Base-by-base conservation (phyloP, 1,140 invertebrate species). In the Drosophila melanica region DNA sequence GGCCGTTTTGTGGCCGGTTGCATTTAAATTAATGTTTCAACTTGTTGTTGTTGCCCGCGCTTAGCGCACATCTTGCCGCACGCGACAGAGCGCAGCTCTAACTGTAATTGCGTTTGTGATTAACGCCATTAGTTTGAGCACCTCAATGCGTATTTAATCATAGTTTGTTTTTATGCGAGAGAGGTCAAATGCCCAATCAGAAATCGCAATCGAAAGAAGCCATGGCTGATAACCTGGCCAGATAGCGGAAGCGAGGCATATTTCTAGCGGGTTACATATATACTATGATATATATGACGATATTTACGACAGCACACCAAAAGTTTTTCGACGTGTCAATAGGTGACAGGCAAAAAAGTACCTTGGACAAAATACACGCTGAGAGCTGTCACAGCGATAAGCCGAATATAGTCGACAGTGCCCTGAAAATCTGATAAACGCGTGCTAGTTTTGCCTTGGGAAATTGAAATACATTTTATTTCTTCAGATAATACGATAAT, bases 281-380 rank as follows among this genome's bases (percentile, higher is more conserved):
- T n/a, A n/a, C n/a, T n/a, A n/a, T n/a, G n/a, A n/a, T n/a, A n/a
- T n/a, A n/a, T n/a, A n/a, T n/a, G n/a, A n/a, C n/a, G n/a, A n/a
- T n/a, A n/a, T n/a, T n/a, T n/a, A n/a, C n/a, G n/a, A n/a, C 12
- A 51, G 45, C 20, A 7, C 39, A 53, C 30, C 48, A 55, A 66
- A 72, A 72, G 66, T 72, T 67, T 66, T 45, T 7, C 12, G 45
- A 72, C 45, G 30, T 51, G 65, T 68, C 58, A 69, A 60, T 60
- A 37, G 58, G 37, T 72, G 69, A 53, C 62, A 72, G 54, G 18
- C 18, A 14, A 8, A 18, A 11, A 11, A n/a, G 45, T 58, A 67
- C 69, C 69, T 72, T 67, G 69, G 33, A 45, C 20, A 59, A 23
- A 59, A 23, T 33, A 64, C 6, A 27, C 51, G 41, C 14, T 16